A percentile compares a stretch with the other conserved stretches of the same genome.
These are phyloP conservation scores for Netelia fuscicornis DNA, from an alignment of 2,888 invertebrate genomes.

Conservation along the genomic window DNA sequence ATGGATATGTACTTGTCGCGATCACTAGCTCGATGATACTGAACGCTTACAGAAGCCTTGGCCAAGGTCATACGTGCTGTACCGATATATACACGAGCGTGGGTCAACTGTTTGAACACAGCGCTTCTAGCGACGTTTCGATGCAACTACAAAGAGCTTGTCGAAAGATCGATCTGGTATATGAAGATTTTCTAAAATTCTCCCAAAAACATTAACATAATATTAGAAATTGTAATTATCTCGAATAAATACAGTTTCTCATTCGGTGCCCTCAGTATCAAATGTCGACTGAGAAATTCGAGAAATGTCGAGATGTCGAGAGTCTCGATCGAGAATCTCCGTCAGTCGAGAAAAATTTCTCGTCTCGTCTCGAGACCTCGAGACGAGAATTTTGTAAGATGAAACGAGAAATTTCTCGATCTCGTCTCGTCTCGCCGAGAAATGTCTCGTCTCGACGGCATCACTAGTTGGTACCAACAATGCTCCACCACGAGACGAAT, in stretches of 20 bases:
- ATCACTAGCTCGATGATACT: too few species aligned
- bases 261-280: neutral
- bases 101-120: neutral
- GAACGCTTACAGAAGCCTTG: too few species aligned
- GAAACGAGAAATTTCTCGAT: constrained; percentile 1
- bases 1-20: too few species aligned
- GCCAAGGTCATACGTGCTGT: too few species aligned
- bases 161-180: neutral
- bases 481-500: constrained; percentile 39
- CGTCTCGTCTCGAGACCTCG: constrained; percentile 1
- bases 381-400: neutral
- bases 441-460: neutral
- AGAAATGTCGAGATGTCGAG: constrained; percentile 13
- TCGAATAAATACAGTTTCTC: neutral
- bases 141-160: too few species aligned
- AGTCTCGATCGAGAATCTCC: constrained; percentile 5
- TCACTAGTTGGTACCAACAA: constrained; percentile 31
- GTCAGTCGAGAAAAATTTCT: neutral
- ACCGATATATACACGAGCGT: too few species aligned
- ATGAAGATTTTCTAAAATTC: too few species aligned
- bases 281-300: neutral
- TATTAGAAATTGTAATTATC: neutral
- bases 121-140: neutral
- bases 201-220: too few species aligned
- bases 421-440: neutral